Evolutionary conservation across 2,113 vertebrate species (phyloP).

Genomic region (Campylomormyrus numenius): DNA sequence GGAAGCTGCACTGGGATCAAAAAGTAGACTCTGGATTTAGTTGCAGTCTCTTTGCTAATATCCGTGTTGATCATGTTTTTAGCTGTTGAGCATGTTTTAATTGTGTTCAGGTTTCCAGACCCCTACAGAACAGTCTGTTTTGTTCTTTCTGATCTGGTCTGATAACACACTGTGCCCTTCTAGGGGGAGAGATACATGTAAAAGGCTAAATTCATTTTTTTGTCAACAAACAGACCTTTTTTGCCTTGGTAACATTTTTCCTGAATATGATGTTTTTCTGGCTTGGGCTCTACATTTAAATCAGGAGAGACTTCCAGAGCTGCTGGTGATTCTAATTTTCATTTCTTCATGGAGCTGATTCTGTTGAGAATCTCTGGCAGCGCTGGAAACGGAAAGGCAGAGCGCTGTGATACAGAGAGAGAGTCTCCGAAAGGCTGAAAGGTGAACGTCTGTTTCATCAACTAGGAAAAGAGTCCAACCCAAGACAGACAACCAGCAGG

Average conservation of each 20-base stretch:
- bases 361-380: constrained; percentile 6
- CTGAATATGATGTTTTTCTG: constrained; percentile 24
- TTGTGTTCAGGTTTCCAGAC: neutral
- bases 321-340: neutral
- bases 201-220: constrained; percentile 20
- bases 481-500: constrained; percentile 6
- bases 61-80: neutral
- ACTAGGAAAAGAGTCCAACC: constrained; percentile 24
- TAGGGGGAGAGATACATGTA: neutral
- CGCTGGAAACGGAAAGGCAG: neutral
- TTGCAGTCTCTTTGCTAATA: neutral
- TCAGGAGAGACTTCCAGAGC: neutral
- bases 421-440: neutral
- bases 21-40: neutral
- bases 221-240: constrained; percentile 10
- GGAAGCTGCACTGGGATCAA: neutral
- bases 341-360: constrained; percentile 10
- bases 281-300: neutral
- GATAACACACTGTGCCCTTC: neutral
- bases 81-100: neutral
- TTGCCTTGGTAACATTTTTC: constrained; percentile 7
- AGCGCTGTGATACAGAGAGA: constrained; percentile 16
- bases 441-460: constrained; percentile 27
- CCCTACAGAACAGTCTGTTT: neutral
- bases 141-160: neutral